Evolutionary conservation across 1,140 invertebrate species (phyloP).

Genomic region (Pseudobourletiella spinata): DNA sequence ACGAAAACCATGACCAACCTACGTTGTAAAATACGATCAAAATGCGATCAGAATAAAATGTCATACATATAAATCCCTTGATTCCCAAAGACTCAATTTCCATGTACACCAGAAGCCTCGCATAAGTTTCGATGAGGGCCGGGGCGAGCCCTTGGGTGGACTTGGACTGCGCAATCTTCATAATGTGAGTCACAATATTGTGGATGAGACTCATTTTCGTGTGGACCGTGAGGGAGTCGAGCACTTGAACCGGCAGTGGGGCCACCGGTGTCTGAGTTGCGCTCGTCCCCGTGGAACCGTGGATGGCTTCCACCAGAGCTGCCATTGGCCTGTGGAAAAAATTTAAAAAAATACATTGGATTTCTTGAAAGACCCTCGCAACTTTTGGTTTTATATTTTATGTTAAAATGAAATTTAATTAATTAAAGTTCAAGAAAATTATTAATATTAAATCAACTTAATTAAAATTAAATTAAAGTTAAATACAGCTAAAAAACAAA

Average conservation of each 20-base stretch:
- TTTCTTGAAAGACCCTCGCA: too few species aligned
- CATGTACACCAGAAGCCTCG: constrained; percentile 82
- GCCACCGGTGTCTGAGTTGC: constrained; percentile 56
- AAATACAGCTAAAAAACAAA: constrained; percentile 12
- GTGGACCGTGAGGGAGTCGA: constrained; percentile 92
- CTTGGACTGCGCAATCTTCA: constrained; percentile 78
- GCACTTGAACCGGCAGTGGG: constrained; percentile 80
- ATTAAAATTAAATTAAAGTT: constrained; percentile 1
- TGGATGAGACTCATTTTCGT: constrained; percentile 98
- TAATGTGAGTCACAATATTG: constrained; percentile 78
- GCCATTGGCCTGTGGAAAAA: constrained; percentile 65
- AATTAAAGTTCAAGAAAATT: constrained; percentile 34
- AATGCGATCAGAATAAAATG: background rate
- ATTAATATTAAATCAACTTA: background rate
- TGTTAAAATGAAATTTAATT: too few species aligned
- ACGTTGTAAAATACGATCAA: background rate
- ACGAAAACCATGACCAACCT: too few species aligned
- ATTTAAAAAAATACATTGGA: too few species aligned
- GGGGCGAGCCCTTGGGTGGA: constrained; percentile 72
- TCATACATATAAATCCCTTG: constrained; percentile 89
- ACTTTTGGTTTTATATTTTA: too few species aligned
- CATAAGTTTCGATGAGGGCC: constrained; percentile 90
- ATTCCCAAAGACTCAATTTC: constrained; percentile 95
- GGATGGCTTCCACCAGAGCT: constrained; percentile 75
- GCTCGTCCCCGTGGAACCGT: constrained; percentile 55